Evolutionary conservation across 1,140 invertebrate genomes (phyloP).

Genomic region (Metopolophium dirhodum): DNA sequence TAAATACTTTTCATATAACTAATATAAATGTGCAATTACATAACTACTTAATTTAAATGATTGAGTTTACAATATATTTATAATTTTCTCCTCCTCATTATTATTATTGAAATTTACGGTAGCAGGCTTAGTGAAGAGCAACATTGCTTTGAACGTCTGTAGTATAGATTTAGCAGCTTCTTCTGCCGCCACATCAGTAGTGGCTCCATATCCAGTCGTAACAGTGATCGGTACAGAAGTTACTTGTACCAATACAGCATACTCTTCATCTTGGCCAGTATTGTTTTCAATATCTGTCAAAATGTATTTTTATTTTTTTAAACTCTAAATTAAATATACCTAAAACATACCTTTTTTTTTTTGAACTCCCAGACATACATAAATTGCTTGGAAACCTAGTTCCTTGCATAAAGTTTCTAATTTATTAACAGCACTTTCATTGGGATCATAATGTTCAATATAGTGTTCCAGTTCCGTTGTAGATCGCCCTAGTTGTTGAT

Average conservation of each 20-base stretch:
- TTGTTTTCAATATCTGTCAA: neutral
- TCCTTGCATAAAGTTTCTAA: neutral
- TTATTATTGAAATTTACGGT: neutral
- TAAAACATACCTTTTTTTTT: neutral
- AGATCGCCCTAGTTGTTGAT: neutral
- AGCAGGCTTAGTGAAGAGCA: neutral
- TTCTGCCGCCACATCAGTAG: neutral
- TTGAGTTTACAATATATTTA: neutral
- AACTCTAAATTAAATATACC: too few relatives aligned
- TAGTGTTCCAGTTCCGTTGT: neutral
- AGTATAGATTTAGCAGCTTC: conserved; percentile 15
- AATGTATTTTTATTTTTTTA: neutral
- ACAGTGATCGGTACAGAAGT: neutral
- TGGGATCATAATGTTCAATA: neutral
- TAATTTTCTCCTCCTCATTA: neutral
- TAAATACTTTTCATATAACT: neutral
- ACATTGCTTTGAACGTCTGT: conserved; percentile 13
- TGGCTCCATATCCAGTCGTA: neutral
- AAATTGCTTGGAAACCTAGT: conserved; percentile 18
- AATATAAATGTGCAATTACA: neutral
- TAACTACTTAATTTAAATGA: neutral
- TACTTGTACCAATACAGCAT: conserved; percentile 29
- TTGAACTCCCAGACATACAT: neutral
- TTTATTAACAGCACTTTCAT: neutral
- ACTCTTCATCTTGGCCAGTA: neutral